These are phyloP conservation scores for Bubo blakistoni DNA, from an alignment of 2,113 vertebrate species.

Conservation along the genomic window DNA sequence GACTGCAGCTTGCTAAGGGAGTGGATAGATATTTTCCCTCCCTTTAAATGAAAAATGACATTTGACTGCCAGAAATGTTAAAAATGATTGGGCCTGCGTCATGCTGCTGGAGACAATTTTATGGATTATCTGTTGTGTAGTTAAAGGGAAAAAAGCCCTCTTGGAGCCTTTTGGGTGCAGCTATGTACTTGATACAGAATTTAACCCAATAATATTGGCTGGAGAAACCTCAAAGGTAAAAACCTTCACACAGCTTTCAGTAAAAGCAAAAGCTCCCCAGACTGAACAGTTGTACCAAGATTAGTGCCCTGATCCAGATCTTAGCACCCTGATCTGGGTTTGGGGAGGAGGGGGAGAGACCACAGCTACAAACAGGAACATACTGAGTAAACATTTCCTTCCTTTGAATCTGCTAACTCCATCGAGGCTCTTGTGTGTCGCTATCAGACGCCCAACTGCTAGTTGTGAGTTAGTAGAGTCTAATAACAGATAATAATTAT, in stretches of 20 bases:
- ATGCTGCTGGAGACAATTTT: neutral
- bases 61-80: neutral
- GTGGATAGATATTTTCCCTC: neutral
- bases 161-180: neutral
- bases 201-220: neutral
- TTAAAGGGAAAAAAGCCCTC: neutral
- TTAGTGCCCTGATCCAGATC: neutral
- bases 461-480: neutral
- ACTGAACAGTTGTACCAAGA: neutral
- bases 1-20: neutral
- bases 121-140: neutral
- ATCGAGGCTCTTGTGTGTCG: rapidly evolving
- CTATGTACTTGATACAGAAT: neutral
- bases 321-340: neutral
- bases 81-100: neutral
- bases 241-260: neutral
- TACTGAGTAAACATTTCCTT: neutral
- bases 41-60: neutral
- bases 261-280: neutral
- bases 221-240: neutral
- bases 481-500: neutral
- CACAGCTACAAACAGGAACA: neutral
- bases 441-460: rapidly evolving
- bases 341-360: neutral
- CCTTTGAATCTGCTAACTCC: neutral